Percentiles rank a stretch among this genome's conserved stretches.
Evolutionary conservation across 2,113 vertebrate genomes (phyloP).

Genomic region (Dryoscopus gambensis): DNA sequence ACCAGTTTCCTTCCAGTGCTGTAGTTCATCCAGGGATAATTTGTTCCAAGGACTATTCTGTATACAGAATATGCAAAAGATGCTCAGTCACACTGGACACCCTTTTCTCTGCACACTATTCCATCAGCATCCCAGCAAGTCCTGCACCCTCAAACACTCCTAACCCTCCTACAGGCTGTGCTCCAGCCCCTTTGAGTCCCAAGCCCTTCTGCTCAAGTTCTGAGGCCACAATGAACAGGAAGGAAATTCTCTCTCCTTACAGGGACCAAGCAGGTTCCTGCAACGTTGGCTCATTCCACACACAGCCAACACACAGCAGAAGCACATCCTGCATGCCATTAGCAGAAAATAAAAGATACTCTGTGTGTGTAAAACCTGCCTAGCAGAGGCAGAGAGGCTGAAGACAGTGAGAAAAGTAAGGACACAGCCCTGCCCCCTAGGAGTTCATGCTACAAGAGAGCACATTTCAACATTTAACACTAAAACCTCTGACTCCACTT

Average conservation of each 20-base stretch:
- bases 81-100: neutral
- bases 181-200: neutral
- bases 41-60: neutral
- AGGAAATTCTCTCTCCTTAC: neutral
- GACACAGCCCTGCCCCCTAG: neutral
- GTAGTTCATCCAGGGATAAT: neutral
- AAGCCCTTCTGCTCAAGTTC: neutral
- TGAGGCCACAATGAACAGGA: neutral
- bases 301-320: neutral
- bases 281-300: fast-evolving
- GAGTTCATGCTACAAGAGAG: neutral
- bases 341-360: neutral
- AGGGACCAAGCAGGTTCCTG: neutral
- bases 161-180: neutral
- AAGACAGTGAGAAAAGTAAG: neutral
- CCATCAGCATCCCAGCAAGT: neutral
- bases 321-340: neutral
- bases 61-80: neutral
- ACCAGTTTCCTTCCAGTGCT: neutral
- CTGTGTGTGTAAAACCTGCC: neutral
- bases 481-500: neutral
- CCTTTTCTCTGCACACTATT: neutral
- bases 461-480: neutral
- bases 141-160: neutral
- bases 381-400: neutral